These are phyloP conservation scores for Cydia amplana DNA, from an alignment of 1,140 invertebrate genomes.

Conservation along the genomic window DNA sequence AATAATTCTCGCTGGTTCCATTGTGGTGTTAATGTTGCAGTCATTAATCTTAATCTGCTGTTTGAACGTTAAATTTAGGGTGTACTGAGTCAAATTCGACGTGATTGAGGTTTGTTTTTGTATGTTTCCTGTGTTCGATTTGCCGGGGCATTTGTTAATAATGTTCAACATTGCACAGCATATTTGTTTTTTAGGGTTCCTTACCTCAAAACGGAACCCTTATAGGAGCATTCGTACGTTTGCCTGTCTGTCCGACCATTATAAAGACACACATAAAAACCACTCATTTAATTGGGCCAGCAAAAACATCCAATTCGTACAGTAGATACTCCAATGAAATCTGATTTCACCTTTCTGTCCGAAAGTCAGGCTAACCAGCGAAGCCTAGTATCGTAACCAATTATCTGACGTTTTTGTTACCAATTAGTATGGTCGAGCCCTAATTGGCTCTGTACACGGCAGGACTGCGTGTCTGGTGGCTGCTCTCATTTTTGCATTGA, in stretches of 20 bases:
- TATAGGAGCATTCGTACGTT: too few species aligned
- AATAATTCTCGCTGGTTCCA: conserved; percentile 19
- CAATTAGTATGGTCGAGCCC: neutral
- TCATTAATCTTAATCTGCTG: conserved; percentile 31
- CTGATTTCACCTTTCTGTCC: neutral
- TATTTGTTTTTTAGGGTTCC: too few species aligned
- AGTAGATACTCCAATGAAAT: neutral
- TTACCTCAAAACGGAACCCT: too few species aligned
- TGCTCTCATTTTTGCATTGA: neutral
- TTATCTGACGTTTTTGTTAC: neutral
- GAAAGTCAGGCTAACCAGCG: neutral
- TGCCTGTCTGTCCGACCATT: too few species aligned
- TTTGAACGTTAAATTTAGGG: neutral
- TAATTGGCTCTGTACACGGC: neutral
- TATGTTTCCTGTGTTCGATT: neutral
- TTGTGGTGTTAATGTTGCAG: conserved; percentile 23
- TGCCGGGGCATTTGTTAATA: too few species aligned
- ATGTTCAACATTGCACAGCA: neutral
- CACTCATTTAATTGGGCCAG: neutral
- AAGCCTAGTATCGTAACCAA: neutral
- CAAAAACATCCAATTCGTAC: neutral
- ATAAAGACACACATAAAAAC: neutral
- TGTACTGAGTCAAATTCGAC: neutral
- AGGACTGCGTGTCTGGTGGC: neutral
- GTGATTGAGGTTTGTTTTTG: neutral